A percentile compares a stretch with the other conserved stretches of the same genome.
Conservation (phyloP, 2,797 vertebrate genomes). For the Melopsittacus undulatus region DNA sequence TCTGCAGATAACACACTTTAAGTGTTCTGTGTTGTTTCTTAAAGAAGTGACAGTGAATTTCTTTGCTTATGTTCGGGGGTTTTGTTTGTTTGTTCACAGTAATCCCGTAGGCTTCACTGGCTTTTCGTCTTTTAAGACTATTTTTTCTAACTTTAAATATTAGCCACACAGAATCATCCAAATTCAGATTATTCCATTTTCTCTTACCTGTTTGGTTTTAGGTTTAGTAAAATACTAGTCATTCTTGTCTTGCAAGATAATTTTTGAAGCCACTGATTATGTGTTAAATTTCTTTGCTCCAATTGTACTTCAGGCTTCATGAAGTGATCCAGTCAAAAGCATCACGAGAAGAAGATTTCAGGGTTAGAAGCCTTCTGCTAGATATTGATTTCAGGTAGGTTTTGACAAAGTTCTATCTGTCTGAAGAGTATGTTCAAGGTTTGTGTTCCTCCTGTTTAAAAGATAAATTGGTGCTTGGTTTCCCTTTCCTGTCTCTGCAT, state of each 20-base stretch:
- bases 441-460: not conserved
- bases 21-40: not conserved
- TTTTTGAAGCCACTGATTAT: conserved; percentile 27
- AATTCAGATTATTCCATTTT: not conserved
- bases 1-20: not conserved
- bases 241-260: not conserved
- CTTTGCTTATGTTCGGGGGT: not conserved
- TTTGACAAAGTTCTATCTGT: not conserved
- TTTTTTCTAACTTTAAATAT: conserved; percentile 20
- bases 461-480: not conserved
- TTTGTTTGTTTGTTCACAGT: not conserved
- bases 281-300: conserved; percentile 40
- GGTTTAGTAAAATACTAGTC: not conserved
- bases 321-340: conserved; percentile 87
- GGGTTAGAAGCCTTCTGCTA: conserved; percentile 88
- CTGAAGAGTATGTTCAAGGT: not conserved
- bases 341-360: conserved; percentile 67
- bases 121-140: not conserved
- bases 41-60: not conserved
- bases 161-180: not conserved
- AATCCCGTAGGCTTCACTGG: not conserved
- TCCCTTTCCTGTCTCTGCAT: not conserved
- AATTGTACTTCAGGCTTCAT: conserved; percentile 84
- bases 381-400: conserved; percentile 96
- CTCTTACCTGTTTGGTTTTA: conserved; percentile 15